These are phyloP conservation scores for Spodoptera frugiperda DNA, from an alignment of 1,140 invertebrate genomes.

Conservation along the genomic window DNA sequence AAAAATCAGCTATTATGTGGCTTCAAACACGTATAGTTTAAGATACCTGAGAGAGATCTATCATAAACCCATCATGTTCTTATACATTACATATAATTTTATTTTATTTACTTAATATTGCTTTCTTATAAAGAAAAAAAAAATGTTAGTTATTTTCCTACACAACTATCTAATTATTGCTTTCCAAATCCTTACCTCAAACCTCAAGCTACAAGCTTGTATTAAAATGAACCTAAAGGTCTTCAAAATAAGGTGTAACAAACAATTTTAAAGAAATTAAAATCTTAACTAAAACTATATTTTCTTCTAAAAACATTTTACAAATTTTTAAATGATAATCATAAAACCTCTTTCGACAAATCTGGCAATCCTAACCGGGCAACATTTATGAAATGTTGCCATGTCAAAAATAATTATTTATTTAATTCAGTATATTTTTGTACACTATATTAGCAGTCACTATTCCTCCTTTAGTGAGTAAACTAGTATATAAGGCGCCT, in stretches of 20 bases:
- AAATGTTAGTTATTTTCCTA: no score
- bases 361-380: conserved; percentile 18
- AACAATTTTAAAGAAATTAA: no score
- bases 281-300: no score
- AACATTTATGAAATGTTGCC: background rate
- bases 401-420: conserved; percentile 18
- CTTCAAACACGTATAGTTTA: conserved; percentile 11
- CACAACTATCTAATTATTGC: no score
- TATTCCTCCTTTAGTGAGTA: conserved; percentile 37
- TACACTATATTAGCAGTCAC: conserved; percentile 38
- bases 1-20: background rate
- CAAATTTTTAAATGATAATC: no score
- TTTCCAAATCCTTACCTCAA: no score
- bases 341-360: background rate
- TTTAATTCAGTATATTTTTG: conserved; percentile 42
- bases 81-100: background rate
- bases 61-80: background rate
- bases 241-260: no score
- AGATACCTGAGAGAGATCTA: conserved; percentile 24
- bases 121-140: no score
- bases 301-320: no score
- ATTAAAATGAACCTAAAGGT: no score
- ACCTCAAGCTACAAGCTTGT: no score
- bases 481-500: conserved; percentile 30
- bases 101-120: no score